Conservation (phyloP, 2,113 vertebrate genomes). For the Istiophorus platypterus region DNA sequence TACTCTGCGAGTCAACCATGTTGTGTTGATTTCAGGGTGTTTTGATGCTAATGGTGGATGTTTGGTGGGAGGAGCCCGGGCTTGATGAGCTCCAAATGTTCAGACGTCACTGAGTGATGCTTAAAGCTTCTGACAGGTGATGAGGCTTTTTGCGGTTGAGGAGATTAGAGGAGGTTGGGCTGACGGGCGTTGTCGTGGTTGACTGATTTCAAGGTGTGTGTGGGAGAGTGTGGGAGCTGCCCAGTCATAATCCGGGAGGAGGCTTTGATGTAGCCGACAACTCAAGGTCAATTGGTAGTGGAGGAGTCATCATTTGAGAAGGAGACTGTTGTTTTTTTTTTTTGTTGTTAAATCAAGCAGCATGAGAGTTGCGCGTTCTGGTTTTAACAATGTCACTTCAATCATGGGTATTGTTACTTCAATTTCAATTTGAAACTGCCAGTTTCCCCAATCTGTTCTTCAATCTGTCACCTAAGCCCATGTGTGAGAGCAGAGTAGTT, state of each 20-base stretch:
- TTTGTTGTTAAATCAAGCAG: conserved; percentile 23
- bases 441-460: conserved; percentile 43
- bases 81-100: conserved; percentile 74
- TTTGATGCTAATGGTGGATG: conserved; percentile 67
- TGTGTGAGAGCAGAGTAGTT: not conserved
- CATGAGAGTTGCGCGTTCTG: conserved; percentile 25
- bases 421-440: conserved; percentile 60
- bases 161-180: conserved; percentile 22
- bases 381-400: conserved; percentile 28
- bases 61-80: conserved; percentile 20
- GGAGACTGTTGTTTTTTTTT: not conserved
- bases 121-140: conserved; percentile 72
- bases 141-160: conserved; percentile 51
- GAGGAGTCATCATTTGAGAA: conserved; percentile 13
- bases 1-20: conserved; percentile 37
- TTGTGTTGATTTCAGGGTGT: conserved; percentile 54
- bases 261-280: conserved; percentile 52
- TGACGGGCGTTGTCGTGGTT: conserved; percentile 38
- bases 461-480: conserved; percentile 24
- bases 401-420: conserved; percentile 38
- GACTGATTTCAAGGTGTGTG: conserved; percentile 72
- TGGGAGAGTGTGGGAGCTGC: conserved; percentile 57
- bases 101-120: conserved; percentile 48
- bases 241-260: conserved; percentile 47
- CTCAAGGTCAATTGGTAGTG: conserved; percentile 47